Percentiles rank a stretch among this genome's conserved stretches.
phyloP scores from a whole-genome alignment of 2,113 vertebrate species.

The Hippocampus mohnikei region DNA sequence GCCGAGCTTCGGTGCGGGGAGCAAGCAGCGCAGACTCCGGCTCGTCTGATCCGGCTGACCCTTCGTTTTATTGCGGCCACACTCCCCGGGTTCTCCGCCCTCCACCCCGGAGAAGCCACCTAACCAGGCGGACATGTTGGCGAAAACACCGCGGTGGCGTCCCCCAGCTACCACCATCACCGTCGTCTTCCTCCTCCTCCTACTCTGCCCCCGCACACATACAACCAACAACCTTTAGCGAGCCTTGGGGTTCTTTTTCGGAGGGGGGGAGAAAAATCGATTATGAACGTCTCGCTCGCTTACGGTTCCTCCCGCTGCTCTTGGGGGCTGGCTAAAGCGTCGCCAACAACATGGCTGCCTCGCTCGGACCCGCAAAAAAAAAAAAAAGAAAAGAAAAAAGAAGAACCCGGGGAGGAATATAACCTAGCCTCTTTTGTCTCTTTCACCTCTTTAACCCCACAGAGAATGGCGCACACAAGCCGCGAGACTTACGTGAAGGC shows the following conservation, averaged over 20 bases:
- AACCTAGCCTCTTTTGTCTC: slow-evolving; percentile 79
- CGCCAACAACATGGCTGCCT: slow-evolving; percentile 99
- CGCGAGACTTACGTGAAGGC: slow-evolving; percentile 94
- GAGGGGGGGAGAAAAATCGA: slow-evolving; percentile 74
- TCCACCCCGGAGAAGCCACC: slow-evolving; percentile 65
- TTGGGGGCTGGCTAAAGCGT: slow-evolving; percentile 15
- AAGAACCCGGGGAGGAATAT: slow-evolving; percentile 63
- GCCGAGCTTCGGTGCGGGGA: slow-evolving; percentile 51
- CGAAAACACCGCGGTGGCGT: slow-evolving; percentile 69
- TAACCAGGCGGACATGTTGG: slow-evolving; percentile 66
- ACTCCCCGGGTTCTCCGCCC: slow-evolving; percentile 78
- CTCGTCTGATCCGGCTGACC: slow-evolving; percentile 86
- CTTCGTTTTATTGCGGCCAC: slow-evolving; percentile 86
- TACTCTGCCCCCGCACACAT: slow-evolving; percentile 48
- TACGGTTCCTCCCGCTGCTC: slow-evolving; percentile 60
- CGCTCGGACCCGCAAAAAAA: slow-evolving; percentile 81
- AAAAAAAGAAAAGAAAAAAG: slow-evolving; percentile 81
- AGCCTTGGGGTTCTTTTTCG: background rate
- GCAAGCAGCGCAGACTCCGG: slow-evolving; percentile 73
- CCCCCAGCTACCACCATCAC: slow-evolving; percentile 55
- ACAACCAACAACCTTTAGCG: slow-evolving; percentile 83
- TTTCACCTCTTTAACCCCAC: slow-evolving; percentile 95
- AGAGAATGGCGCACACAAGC: slow-evolving; percentile 80
- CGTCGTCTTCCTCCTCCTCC: slow-evolving; percentile 48
- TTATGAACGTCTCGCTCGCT: slow-evolving; percentile 62